Conservation (phyloP, 2,888 invertebrate species). For the Oithona nana region DNA sequence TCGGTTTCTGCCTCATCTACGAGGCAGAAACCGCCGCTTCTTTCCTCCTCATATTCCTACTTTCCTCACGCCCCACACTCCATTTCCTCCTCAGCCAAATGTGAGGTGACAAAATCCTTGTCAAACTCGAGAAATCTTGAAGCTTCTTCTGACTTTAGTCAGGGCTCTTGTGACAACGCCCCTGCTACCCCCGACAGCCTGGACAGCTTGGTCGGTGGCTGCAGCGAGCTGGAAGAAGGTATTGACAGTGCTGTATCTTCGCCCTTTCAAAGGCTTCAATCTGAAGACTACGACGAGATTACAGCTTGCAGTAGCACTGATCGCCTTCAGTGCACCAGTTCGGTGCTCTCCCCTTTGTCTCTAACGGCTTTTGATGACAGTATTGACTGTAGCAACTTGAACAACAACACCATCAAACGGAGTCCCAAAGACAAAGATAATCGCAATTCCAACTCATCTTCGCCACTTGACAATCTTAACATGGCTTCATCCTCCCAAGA, state of each 20-base stretch:
- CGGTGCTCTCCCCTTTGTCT: neutral
- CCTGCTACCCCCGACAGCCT: constrained; percentile 14
- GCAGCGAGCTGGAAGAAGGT: neutral
- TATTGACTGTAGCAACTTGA: neutral
- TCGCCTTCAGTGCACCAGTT: neutral
- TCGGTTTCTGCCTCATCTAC: too few species aligned
- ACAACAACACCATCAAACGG: neutral
- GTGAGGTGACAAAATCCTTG: too few species aligned
- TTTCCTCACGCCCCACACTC: neutral
- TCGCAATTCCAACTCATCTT: neutral
- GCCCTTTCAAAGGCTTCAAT: neutral
- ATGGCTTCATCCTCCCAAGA: neutral
- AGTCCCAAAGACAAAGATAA: neutral
- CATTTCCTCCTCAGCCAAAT: too few species aligned
- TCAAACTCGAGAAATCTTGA: neutral
- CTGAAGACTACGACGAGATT: neutral
- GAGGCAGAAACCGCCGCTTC: neutral
- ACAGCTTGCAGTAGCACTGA: neutral
- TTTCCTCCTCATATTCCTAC: neutral
- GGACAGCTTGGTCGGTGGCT: neutral
- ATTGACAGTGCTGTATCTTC: neutral
- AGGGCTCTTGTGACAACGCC: constrained; percentile 12
- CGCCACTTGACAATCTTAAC: neutral
- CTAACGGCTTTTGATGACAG: neutral
- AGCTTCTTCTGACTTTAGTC: neutral